phyloP scores from a whole-genome alignment of 2,888 invertebrate species.

The Julus scandinavius region DNA sequence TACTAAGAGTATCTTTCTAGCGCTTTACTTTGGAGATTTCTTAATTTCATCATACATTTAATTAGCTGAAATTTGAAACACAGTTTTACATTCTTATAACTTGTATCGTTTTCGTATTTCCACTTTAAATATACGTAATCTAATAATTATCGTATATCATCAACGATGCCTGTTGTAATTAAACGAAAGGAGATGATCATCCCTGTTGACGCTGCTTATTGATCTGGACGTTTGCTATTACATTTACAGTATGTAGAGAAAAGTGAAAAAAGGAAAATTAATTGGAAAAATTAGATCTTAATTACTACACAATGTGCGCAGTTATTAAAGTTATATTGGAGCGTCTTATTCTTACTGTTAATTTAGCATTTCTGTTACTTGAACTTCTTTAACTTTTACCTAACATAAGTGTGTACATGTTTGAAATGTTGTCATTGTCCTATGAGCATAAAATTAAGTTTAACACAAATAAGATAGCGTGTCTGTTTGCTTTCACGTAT shows the following conservation, averaged over 20 bases:
- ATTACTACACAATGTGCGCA: no score
- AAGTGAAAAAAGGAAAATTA: no score
- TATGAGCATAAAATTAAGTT: no score
- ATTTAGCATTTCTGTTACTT: no score
- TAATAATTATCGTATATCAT: slow-evolving; percentile 17
- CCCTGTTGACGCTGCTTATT: neutral
- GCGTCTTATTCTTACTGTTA: no score
- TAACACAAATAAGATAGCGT: no score
- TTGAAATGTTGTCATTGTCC: no score
- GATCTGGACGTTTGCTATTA: neutral
- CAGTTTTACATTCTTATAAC: neutral
- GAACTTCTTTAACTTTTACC: no score
- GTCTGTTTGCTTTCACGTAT: no score
- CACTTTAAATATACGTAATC: neutral
- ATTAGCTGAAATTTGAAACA: neutral
- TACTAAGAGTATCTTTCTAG: neutral
- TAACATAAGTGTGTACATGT: no score
- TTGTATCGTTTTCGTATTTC: neutral
- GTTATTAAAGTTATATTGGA: no score
- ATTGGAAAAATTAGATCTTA: no score
- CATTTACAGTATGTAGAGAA: neutral
- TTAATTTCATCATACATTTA: slow-evolving; percentile 24
- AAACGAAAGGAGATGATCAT: slow-evolving; percentile 9
- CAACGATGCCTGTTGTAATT: neutral
- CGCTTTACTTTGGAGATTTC: neutral